Evolutionary conservation across 2,113 vertebrate genomes (phyloP), one percentile per base, ranked within the genome.

Genomic region (Dicerorhinus sumatrensis): DNA sequence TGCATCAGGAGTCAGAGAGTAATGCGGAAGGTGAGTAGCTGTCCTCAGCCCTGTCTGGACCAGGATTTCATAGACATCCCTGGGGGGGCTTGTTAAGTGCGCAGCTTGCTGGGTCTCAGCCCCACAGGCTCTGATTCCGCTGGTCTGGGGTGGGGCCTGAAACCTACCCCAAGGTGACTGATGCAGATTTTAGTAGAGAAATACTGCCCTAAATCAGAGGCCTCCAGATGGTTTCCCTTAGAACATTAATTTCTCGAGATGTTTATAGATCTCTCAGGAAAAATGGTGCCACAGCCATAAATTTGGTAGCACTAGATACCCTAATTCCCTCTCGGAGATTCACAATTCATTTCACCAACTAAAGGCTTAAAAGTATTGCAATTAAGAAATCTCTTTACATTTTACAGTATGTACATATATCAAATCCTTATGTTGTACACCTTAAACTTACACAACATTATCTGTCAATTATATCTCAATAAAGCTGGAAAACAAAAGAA

Each of bases 161-260:
- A 60, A 29, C 29, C 27, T 31, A 20, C 17, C 23, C 12, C 39
- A 46, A 17, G 9, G 48, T 11, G 79, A 48, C 4, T 20, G 8
- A 63, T 8, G 17, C 17, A 58, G 23, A 46, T 14, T 25, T 31
- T 46, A 36, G 36, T 27, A 77, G n/a, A 73, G 79, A 87, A 86
- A 46, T 11, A 12, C 25, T 54, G 46, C 20, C 82, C 69, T 63
- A n/a, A 48, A 23, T 51, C 29, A 48, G 33, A 72, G 31, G 13
- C 29, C 13, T 5, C 33, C 86, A 80, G 48, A 14, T 79, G 17
- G 18, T 54, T 76, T 85, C 29, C 21, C 48, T 81, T n/a, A n/a
- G 93, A 90, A 88, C 39, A 23, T 58, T 90, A 25, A 72, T 94
- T 94, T 88, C 88, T n/a, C 63, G 81, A 92, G 73, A 77, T 42